A percentile compares a stretch with the other conserved stretches of the same genome.
phyloP scores from a whole-genome alignment of 2,888 invertebrate genomes.

The Stenurella melanura region DNA sequence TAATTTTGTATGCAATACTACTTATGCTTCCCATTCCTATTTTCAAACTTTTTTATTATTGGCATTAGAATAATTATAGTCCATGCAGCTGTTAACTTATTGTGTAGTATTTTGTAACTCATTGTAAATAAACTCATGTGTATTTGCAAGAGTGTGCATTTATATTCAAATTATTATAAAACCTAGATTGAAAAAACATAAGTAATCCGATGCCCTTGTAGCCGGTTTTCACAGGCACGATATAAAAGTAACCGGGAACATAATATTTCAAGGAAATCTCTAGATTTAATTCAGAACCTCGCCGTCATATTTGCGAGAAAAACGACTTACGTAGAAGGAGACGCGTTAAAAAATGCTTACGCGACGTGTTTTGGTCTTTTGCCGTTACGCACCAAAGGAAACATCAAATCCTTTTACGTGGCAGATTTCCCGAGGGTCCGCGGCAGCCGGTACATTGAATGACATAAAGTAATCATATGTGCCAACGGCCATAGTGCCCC shows the following conservation, averaged over 20 bases:
- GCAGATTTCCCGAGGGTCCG: conserved; percentile 63
- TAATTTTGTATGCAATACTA: no score
- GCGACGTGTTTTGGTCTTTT: conserved; percentile 36
- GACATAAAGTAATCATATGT: conserved; percentile 33
- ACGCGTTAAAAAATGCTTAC: conserved; percentile 38
- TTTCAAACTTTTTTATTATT: no score
- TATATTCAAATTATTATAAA: no score
- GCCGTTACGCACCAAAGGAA: conserved; percentile 51
- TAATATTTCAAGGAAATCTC: conserved; percentile 19
- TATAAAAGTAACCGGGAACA: not conserved
- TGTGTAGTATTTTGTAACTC: no score
- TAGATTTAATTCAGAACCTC: conserved; percentile 10
- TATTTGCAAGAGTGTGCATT: no score
- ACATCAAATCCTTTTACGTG: conserved; percentile 56
- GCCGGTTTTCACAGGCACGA: not conserved
- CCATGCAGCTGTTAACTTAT: no score
- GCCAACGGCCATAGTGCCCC: not conserved
- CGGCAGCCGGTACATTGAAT: conserved; percentile 36
- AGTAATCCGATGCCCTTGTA: not conserved
- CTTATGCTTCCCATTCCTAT: no score
- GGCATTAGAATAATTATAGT: no score
- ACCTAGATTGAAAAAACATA: not conserved
- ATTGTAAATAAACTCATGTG: no score
- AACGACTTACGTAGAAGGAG: conserved; percentile 1
- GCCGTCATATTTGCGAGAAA: conserved; percentile 25